Percentiles rank a stretch among this genome's conserved stretches.
Evolutionary conservation across 2,797 vertebrate species (phyloP).

Genomic region (Pangasius macronema): DNA sequence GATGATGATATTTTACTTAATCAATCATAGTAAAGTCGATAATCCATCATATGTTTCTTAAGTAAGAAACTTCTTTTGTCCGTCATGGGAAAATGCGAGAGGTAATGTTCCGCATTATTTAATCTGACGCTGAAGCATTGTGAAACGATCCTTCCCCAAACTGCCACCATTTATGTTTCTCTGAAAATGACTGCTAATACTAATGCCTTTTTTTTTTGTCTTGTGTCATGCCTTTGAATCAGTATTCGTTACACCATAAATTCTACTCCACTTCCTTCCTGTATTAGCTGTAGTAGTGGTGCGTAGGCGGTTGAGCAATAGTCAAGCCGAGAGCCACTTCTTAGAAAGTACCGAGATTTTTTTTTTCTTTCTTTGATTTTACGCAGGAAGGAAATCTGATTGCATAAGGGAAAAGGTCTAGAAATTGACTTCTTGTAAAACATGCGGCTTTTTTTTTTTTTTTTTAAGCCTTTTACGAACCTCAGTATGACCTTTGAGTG

Average conservation of each 20-base stretch:
- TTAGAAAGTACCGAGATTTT: constrained; percentile 44
- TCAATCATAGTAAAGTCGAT: not conserved
- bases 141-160: not conserved
- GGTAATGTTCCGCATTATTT: not conserved
- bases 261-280: constrained; percentile 60
- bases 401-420: not conserved
- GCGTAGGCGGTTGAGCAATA: constrained; percentile 51
- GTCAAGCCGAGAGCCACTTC: constrained; percentile 18
- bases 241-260: constrained; percentile 37
- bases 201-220: not conserved
- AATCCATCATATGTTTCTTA: not conserved
- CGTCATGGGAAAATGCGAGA: no score
- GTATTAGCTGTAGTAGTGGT: constrained; percentile 47
- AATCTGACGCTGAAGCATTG: no score
- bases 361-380: constrained; percentile 36
- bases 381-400: constrained; percentile 10
- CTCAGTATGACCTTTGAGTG: constrained; percentile 1
- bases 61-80: not conserved
- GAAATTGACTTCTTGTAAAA: not conserved
- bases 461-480: not conserved
- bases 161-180: not conserved
- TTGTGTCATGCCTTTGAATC: constrained; percentile 26
- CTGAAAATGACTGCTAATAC: not conserved
- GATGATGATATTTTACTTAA: not conserved
- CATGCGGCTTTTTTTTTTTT: not conserved